Conservation (phyloP, 2,797 vertebrate genomes). For the Pangasius macronema region DNA sequence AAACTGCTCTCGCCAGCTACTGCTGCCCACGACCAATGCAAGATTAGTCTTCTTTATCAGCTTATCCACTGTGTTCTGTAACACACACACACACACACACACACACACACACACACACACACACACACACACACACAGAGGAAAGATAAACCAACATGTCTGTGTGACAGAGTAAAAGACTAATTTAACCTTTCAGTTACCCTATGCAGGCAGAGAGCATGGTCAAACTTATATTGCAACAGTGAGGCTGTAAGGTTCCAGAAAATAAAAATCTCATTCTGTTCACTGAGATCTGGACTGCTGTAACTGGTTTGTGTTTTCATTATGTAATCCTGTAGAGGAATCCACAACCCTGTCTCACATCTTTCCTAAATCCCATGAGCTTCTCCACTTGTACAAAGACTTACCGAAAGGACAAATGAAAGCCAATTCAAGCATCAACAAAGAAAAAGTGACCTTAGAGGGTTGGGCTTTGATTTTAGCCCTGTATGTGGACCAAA, state of each 20-base stretch:
- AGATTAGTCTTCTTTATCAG: slow-evolving; percentile 89
- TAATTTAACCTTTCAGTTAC: slow-evolving; percentile 23
- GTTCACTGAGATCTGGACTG: slow-evolving; percentile 33
- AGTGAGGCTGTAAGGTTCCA: background rate
- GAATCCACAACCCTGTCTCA: slow-evolving; percentile 20
- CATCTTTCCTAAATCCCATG: slow-evolving; percentile 36
- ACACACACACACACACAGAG: slow-evolving; percentile 31
- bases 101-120: slow-evolving; percentile 44
- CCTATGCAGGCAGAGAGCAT: background rate
- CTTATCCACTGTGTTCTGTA: slow-evolving; percentile 86
- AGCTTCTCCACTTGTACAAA: slow-evolving; percentile 23
- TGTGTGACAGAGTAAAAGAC: slow-evolving; percentile 32
- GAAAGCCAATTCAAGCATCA: background rate
- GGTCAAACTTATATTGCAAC: slow-evolving; percentile 40
- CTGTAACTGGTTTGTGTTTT: slow-evolving; percentile 2
- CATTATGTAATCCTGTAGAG: slow-evolving; percentile 23
- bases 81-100: slow-evolving; percentile 46
- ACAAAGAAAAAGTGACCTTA: slow-evolving; percentile 14
- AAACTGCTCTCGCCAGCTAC: slow-evolving; percentile 89
- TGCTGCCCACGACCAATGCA: slow-evolving; percentile 87
- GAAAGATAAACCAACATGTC: slow-evolving; percentile 23
- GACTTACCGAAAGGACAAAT: background rate
- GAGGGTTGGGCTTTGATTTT: background rate
- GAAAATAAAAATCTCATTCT: slow-evolving; percentile 25
- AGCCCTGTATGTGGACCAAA: background rate